These are phyloP conservation scores for Oceanites oceanicus DNA, from an alignment of 2,113 vertebrate genomes.

Conservation along the genomic window DNA sequence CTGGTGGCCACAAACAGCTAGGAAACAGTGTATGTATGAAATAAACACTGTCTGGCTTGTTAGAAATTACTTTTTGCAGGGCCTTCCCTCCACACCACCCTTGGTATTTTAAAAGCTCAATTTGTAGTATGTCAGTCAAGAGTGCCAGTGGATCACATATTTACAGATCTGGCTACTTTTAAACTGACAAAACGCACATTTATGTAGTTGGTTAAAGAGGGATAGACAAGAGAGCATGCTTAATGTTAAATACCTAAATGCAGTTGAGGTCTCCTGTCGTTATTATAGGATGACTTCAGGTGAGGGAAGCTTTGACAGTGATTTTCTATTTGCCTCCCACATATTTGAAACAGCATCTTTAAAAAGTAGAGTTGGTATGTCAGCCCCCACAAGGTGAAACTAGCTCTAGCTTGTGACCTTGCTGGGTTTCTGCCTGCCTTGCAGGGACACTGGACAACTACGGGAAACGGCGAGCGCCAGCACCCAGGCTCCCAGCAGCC, in stretches of 20 bases:
- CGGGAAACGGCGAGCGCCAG: accelerated
- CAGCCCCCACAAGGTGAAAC: not conserved
- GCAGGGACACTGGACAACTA: not conserved
- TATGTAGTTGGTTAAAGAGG: not conserved
- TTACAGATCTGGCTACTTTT: not conserved
- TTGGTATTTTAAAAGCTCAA: not conserved
- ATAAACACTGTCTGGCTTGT: not conserved
- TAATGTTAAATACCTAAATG: not conserved
- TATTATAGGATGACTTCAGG: not conserved
- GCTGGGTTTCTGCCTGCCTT: not conserved
- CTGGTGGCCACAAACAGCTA: not conserved
- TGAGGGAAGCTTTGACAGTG: not conserved
- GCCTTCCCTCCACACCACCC: not conserved
- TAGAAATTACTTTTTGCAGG: not conserved
- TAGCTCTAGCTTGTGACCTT: not conserved
- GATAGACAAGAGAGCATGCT: not conserved
- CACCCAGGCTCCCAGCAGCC: not conserved
- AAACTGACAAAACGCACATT: not conserved
- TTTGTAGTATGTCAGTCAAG: not conserved
- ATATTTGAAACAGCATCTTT: not conserved
- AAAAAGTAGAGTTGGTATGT: not conserved
- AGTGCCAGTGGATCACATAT: not conserved
- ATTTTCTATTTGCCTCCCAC: not conserved
- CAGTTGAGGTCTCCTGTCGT: not conserved
- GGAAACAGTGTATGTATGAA: accelerated